Conservation (phyloP, 1,140 invertebrate species). For the Apis dorsata region DNA sequence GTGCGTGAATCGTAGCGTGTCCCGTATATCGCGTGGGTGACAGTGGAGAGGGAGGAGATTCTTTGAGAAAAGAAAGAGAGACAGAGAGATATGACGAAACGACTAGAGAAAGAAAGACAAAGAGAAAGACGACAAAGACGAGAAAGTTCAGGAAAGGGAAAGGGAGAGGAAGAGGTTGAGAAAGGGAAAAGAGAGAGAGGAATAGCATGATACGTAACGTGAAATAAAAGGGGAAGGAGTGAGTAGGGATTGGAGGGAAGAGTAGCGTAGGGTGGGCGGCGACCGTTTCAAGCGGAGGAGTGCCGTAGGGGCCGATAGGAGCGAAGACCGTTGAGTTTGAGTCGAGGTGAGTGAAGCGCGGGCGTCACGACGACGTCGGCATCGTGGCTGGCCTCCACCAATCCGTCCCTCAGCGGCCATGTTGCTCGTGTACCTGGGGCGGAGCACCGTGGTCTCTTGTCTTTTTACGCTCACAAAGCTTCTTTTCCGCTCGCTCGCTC, state of each 20-base stretch:
- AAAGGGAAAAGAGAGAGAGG: not conserved
- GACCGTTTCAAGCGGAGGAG: constrained; percentile 66
- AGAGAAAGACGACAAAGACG: not conserved
- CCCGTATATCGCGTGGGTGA: constrained; percentile 2
- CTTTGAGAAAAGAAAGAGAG: too few species aligned
- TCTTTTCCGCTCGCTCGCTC: constrained; percentile 27
- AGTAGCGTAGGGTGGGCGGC: constrained; percentile 67
- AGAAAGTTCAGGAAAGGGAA: not conserved
- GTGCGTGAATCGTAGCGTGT: not conserved
- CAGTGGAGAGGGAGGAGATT: not conserved
- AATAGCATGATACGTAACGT: not conserved
- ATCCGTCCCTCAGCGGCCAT: constrained; percentile 80
- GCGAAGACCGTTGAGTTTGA: constrained; percentile 63
- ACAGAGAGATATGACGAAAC: too few species aligned
- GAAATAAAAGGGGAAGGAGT: constrained; percentile 28
- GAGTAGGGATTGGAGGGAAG: constrained; percentile 27
- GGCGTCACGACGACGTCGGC: constrained; percentile 78
- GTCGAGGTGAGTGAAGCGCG: constrained; percentile 76
- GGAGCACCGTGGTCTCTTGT: constrained; percentile 68
- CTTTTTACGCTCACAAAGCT: constrained; percentile 37
- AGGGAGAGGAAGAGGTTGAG: too few species aligned
- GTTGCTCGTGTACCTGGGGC: constrained; percentile 77
- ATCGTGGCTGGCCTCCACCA: constrained; percentile 75
- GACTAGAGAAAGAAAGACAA: not conserved
- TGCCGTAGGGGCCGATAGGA: constrained; percentile 60